Percentiles rank a stretch among this genome's conserved stretches.
phyloP scores from a whole-genome alignment of 2,113 vertebrate species.

The Noturus placidus region DNA sequence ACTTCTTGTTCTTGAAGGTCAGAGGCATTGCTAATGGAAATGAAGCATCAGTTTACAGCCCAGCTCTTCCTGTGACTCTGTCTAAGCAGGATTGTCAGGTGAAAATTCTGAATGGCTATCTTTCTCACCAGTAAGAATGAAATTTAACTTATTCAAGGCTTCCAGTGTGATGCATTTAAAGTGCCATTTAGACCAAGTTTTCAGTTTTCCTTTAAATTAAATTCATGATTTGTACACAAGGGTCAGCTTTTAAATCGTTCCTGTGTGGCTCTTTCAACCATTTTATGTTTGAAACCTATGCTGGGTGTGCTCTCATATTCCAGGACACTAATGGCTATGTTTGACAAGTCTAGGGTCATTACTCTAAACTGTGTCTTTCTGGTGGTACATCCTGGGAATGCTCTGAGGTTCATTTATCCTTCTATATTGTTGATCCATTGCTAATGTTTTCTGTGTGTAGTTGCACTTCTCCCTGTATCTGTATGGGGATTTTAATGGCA shows the following conservation, averaged over 20 bases:
- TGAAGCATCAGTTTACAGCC: slow-evolving; percentile 70
- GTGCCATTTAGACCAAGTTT: neutral
- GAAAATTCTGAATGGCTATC: slow-evolving; percentile 9
- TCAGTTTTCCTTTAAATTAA: neutral
- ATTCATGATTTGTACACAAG: neutral
- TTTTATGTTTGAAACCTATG: neutral
- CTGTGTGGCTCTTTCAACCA: neutral
- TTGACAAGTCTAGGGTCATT: neutral
- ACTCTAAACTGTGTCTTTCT: neutral
- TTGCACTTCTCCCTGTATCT: slow-evolving; percentile 80
- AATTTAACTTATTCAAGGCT: neutral
- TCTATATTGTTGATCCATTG: neutral
- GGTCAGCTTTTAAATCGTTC: slow-evolving; percentile 1
- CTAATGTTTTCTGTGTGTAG: slow-evolving; percentile 60
- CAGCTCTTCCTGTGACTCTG: slow-evolving; percentile 69
- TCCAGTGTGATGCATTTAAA: neutral
- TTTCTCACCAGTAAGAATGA: neutral
- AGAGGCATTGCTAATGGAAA: slow-evolving; percentile 58
- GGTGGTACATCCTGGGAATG: neutral
- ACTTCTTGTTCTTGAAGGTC: slow-evolving; percentile 80
- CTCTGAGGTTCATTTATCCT: neutral
- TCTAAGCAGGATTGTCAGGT: slow-evolving; percentile 76
- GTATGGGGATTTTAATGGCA: slow-evolving; percentile 81
- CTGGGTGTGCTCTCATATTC: neutral
- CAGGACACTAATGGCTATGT: slow-evolving; percentile 14